phyloP scores from a whole-genome alignment of 2,113 vertebrate genomes.

The Corythoichthys haematopterus region DNA sequence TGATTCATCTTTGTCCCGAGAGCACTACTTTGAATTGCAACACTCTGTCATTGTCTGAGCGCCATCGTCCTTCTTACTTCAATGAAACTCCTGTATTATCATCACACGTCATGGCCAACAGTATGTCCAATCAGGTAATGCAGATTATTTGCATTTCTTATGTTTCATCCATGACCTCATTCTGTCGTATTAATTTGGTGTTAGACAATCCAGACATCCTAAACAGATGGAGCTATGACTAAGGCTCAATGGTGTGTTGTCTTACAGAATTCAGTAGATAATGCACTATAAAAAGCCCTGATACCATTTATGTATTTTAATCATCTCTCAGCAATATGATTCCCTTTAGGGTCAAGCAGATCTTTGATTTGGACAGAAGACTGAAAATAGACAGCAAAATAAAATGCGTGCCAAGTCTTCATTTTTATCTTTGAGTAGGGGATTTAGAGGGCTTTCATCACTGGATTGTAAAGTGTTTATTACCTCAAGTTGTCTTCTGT shows the following conservation, averaged over 20 bases:
- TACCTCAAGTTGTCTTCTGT: constrained; percentile 17
- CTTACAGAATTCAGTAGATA: neutral
- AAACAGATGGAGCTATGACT: neutral
- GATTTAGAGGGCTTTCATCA: constrained; percentile 25
- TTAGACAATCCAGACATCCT: neutral
- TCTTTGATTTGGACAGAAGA: constrained; percentile 19
- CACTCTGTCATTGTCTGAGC: neutral
- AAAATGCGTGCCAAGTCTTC: constrained; percentile 8
- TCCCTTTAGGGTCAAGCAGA: constrained; percentile 17
- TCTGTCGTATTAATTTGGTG: neutral
- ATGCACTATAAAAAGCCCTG: neutral
- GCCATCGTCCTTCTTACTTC: no score
- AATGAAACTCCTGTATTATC: neutral
- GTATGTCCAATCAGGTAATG: neutral
- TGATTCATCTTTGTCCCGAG: neutral
- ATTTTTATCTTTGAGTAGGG: constrained; percentile 25
- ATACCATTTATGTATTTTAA: constrained; percentile 11
- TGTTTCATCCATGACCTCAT: neutral
- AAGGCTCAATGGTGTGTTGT: neutral
- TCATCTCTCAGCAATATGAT: constrained; percentile 13
- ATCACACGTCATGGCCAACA: neutral
- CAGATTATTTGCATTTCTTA: neutral
- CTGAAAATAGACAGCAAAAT: constrained; percentile 20
- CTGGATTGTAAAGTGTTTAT: constrained; percentile 14
- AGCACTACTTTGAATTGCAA: neutral